phyloP scores from a whole-genome alignment of 2,797 vertebrate species.

The Phrynocephalus vlangalii region DNA sequence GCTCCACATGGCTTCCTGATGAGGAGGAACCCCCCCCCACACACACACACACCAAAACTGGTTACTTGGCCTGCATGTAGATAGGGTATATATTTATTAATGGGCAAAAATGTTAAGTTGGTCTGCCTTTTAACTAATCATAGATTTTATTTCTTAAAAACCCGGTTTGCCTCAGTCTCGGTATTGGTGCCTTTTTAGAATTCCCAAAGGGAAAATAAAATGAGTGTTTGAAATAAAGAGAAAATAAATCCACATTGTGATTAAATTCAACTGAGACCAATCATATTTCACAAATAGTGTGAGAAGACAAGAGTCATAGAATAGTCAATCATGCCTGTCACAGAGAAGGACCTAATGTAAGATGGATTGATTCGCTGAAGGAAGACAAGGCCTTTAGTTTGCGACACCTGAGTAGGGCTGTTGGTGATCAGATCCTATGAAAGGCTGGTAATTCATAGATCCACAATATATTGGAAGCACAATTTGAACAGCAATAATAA shows the following conservation, averaged over 20 bases:
- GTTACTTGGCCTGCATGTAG: background rate
- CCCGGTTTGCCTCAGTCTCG: background rate
- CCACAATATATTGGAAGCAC: too few relatives aligned
- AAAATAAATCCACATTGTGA: too few relatives aligned
- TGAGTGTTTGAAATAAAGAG: background rate
- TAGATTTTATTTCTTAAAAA: background rate
- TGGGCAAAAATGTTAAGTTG: background rate
- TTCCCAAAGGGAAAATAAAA: constrained; percentile 10
- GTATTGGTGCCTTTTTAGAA: background rate
- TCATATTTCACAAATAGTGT: too few relatives aligned
- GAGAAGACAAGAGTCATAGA: too few relatives aligned
- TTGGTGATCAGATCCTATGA: too few relatives aligned
- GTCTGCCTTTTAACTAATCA: background rate
- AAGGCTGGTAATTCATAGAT: too few relatives aligned
- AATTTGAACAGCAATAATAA: background rate
- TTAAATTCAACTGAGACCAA: too few relatives aligned
- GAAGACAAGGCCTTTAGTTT: background rate
- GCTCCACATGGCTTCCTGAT: background rate
- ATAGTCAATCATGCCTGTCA: too few relatives aligned
- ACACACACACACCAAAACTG: too few relatives aligned
- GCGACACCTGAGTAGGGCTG: too few relatives aligned
- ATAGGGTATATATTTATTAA: background rate
- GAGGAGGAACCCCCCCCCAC: background rate
- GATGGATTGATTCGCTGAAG: background rate
- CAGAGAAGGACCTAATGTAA: too few relatives aligned